Base-by-base conservation (phyloP, 2,113 vertebrate species). In the Grammomys surdaster region DNA sequence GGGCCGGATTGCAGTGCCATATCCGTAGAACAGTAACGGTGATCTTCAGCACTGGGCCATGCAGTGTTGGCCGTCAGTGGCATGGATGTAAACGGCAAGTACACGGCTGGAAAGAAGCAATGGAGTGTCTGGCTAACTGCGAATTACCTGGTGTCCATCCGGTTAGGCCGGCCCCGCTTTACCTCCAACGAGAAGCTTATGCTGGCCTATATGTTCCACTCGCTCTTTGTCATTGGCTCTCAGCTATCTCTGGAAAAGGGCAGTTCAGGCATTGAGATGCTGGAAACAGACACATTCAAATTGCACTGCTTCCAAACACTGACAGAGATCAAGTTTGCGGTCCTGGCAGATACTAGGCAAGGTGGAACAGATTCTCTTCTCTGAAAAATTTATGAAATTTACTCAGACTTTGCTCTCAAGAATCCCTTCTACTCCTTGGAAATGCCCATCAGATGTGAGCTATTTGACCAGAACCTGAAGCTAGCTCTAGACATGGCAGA, bases 161-260 rank as follows among this genome's bases (percentile, higher is more conserved):
- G 99, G n/a, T 99, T 99, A 17, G 99, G 99, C 94, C 99, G 99
- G 40, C 99, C 99, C 31, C 99, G 99, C 5, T 99, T 99, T n/a
- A 99, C 99, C 63, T 99, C 99, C 96, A 99, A 99, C 80, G 99
- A 99, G 98, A 99, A 99, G 97, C 99, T 99, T 8, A 99, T 99
- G 99, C 98, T 99, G 97, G 99, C 99, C 7, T 99, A 99, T 94
- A 99, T 99, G 99, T 99, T 99, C 96, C 99, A 99, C 97, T 99
- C 99, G 98, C 98, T 99, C 46, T 99, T 99, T 82, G 99, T 99
- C 33, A 99, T 99, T 33, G 99, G 99, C 19, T 99, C 99, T 24
- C 99, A 99, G 97, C 98, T 99, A 95, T 99, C 99, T 33, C 99
- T 99, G 5, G 99, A 99, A 93, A 98, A 98, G 7, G 99, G 99